Base-by-base conservation (phyloP, 2,797 vertebrate genomes). In the Nasua narica region DNA sequence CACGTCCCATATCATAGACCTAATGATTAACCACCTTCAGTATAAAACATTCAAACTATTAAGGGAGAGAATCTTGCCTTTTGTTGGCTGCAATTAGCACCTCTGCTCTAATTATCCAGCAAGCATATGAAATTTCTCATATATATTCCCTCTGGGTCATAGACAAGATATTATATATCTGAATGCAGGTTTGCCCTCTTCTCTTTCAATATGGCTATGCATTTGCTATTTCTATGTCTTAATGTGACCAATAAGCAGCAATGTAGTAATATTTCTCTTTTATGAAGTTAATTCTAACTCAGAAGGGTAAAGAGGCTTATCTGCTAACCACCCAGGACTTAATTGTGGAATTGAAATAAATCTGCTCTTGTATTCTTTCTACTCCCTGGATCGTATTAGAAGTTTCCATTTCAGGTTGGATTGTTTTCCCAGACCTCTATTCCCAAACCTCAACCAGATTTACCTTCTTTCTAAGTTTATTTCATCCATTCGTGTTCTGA, bases 201-300 rank as follows among this genome's bases (percentile, higher is more conserved):
- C 10, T 25, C 40, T 87, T 96, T 85, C 27, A 62, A 58, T n/a
- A 2, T 88, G 40, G 65, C 18, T 15, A 74, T 2, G 25, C 0
- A 27, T 87, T 79, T 92, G 93, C 37, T 91, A 77, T 85, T 92
- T 96, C 46, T 79, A 0, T 62, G 43, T 94, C 37, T 50, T 78
- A 72, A 67, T 77, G 11, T 62, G 23, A 74, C 46, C 82, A 37
- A 14, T 76, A 81, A 69, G 5, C 19, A 87, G 25, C 10, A 12
- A 11, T 67, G 0, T 32, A 87, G 27, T 23, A 54, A 43, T 78
- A 52, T 2, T 77, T 93, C 35, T 43, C 4, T 91, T 91, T 69
- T 40, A 16, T 35, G 32, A 69, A 70, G 70, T 88, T 56, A 81
- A 56, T 86, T 95, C 52, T 90, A 81, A 85, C 25, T 46, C 56